phyloP scores from a whole-genome alignment of 2,797 vertebrate genomes.

The Gallirallus australis region DNA sequence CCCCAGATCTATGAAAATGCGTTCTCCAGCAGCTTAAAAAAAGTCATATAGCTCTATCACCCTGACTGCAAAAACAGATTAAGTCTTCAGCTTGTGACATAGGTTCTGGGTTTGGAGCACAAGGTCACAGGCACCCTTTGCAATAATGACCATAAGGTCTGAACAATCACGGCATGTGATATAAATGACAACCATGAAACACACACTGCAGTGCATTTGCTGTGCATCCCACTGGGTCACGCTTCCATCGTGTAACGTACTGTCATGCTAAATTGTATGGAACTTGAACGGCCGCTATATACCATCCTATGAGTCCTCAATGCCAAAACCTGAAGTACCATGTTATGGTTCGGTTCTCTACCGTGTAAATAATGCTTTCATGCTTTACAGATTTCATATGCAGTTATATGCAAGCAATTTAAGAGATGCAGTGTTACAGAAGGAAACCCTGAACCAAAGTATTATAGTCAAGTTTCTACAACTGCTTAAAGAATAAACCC shows the following conservation, averaged over 20 bases:
- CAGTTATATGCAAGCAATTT: background rate
- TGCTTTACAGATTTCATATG: background rate
- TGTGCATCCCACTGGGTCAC: background rate
- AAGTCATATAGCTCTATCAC: background rate
- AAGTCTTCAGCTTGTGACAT: slow-evolving; percentile 5
- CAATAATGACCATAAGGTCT: slow-evolving; percentile 18
- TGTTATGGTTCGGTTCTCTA: background rate
- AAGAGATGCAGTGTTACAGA: background rate
- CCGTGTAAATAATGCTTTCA: background rate
- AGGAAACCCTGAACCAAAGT: background rate
- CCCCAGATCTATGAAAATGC: background rate
- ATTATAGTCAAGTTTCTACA: background rate
- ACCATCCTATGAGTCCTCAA: background rate
- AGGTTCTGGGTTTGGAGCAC: slow-evolving; percentile 11
- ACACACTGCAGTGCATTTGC: background rate
- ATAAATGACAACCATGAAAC: slow-evolving; percentile 36
- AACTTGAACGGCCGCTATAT: background rate
- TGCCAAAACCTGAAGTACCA: background rate
- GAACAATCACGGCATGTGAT: background rate
- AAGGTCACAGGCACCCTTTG: background rate
- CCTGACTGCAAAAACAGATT: background rate
- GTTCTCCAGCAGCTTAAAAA: background rate
- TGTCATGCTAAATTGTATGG: background rate
- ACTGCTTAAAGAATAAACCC: background rate
- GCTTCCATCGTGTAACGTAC: background rate